A percentile compares a stretch with the other conserved stretches of the same genome.
Conservation (phyloP, 1,140 invertebrate species). For the Drosophila sechellia region DNA sequence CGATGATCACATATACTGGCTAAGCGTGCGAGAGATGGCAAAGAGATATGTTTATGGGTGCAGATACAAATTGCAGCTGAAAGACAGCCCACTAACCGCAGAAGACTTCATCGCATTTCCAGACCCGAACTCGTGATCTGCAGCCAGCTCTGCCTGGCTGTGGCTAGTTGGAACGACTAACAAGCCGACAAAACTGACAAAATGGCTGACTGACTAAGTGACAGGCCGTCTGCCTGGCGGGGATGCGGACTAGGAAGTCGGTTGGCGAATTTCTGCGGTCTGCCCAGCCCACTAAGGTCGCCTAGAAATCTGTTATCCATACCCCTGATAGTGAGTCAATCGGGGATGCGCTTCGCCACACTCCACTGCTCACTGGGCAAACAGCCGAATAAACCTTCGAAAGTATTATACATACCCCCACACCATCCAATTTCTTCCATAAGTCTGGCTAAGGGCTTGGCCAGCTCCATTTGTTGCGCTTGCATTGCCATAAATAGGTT, state of each 20-base stretch:
- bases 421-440: constrained; percentile 15
- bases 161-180: constrained; percentile 21
- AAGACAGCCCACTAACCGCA: constrained; percentile 70
- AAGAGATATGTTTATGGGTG: constrained; percentile 53
- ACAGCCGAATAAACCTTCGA: constrained; percentile 57
- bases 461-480: constrained; percentile 48
- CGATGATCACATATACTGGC: constrained; percentile 50
- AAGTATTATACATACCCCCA: constrained; percentile 22
- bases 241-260: constrained; percentile 67
- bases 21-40: constrained; percentile 12
- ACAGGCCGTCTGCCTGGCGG: constrained; percentile 43
- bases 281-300: constrained; percentile 60
- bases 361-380: constrained; percentile 46
- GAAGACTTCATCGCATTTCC: constrained; percentile 68
- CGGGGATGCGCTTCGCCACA: constrained; percentile 65
- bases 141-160: constrained; percentile 28
- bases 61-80: constrained; percentile 67
- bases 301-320: constrained; percentile 37
- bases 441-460: constrained; percentile 64
- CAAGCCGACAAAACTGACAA: constrained; percentile 18
- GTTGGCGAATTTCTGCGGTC: constrained; percentile 53
- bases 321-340: constrained; percentile 35
- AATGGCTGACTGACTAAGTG: constrained; percentile 23
- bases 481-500: constrained; percentile 65
- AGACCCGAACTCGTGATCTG: constrained; percentile 57